Conservation (phyloP, 1,140 invertebrate genomes). For the Pseudomyrmex flavicornis region DNA sequence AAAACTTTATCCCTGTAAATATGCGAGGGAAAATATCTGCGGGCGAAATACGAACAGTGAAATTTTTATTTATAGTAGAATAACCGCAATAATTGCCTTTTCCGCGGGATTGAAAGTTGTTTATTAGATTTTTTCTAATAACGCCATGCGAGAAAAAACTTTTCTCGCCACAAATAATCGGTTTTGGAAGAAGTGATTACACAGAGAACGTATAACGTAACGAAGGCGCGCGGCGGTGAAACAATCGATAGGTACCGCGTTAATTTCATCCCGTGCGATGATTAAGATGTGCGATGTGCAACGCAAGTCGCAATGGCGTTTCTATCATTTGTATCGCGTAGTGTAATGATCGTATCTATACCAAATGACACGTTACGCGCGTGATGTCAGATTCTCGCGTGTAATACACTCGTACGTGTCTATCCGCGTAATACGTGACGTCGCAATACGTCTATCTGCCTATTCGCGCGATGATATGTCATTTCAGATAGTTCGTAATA, state of each 20-base stretch:
- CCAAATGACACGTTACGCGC: constrained; percentile 46
- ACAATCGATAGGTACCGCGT: constrained; percentile 14
- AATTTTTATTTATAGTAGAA: no score
- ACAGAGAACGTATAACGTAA: neutral
- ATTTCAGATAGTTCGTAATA: constrained; percentile 28
- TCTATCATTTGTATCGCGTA: constrained; percentile 25
- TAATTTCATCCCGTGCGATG: constrained; percentile 30
- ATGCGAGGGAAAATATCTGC: constrained; percentile 22
- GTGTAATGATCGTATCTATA: constrained; percentile 54
- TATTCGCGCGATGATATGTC: constrained; percentile 48
- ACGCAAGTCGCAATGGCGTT: constrained; percentile 1
- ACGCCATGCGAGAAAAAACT: no score
- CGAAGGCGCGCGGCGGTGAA: neutral
- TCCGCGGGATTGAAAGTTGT: no score
- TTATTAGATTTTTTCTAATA: no score
- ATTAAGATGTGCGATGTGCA: constrained; percentile 28
- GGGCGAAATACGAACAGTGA: neutral
- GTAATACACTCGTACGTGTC: constrained; percentile 54
- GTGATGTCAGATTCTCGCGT: constrained; percentile 43
- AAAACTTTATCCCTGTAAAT: constrained; percentile 26
- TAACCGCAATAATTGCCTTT: no score
- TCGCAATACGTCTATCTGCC: constrained; percentile 46
- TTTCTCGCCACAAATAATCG: neutral
- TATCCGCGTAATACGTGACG: constrained; percentile 46
- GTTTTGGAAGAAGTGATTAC: neutral